Evolutionary conservation across 92 coral and sea anemone genomes (phyloP), one percentile per base, ranked within the genome.

Genomic region (Parazoanthus swiftii): DNA sequence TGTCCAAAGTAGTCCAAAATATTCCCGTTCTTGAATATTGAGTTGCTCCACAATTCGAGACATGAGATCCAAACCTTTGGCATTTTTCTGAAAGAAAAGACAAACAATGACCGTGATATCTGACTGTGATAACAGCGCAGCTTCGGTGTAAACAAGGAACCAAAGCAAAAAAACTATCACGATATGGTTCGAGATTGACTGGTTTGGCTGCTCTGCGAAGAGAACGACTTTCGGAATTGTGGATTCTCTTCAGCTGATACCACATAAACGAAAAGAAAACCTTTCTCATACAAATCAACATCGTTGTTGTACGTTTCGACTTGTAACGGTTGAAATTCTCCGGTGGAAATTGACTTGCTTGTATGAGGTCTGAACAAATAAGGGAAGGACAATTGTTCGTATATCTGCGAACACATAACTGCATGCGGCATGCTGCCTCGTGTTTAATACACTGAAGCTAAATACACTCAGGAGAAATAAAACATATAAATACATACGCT

Each of bases 31-130:
- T 79, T 96, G 83, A 29, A 97, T 81, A 80, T 93, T 95, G 65
- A 95, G 91, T 79, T 97, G 95, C 66, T 92, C 94, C 81, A 93
- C 93, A 2, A 97, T 94, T 90, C 94, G 89, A 35, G 90, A 94
- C 92, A 97, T 95, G 42, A 97, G 91, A 70, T 94, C 93, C 66
- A 92, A 88, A 10, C 99, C 99, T 77, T 94, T 95, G 80, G 99
- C 98, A 81, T 89, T 95, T 97, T 97, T 97, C 99, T 97, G 91
- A 70, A 81, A 88, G 51, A 71, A 88, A 75, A 35, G 43, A 54
- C 16, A 56, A 89, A 84, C 80, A 85, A 4, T 37, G 58, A 26
- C 18, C 29, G 54, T 14, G 56, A 35, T 48, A 51, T 42, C 89
- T 26, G 23, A 43, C 73, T 75, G 75, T 13, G 82, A 51, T 36